Base-by-base conservation (phyloP, 2,797 vertebrate genomes). In the Alfaro cultratus region DNA sequence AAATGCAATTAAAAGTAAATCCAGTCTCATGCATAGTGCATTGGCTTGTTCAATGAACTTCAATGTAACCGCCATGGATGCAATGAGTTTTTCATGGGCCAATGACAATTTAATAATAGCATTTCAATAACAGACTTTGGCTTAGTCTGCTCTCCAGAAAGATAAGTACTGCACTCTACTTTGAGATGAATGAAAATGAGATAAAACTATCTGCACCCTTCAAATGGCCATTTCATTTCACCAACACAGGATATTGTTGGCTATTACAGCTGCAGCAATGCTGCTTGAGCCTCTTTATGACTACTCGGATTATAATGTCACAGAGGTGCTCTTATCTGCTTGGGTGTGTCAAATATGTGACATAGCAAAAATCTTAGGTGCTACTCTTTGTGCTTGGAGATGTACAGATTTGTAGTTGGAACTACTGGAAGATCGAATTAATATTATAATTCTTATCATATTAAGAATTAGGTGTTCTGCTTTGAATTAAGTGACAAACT, bases 1-100 rank as follows among this genome's bases (percentile, higher is more conserved):
- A 93, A 94, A 92, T 88, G 84, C 29, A 93, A 93, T 94, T 91
- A 93, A 77, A 78, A 87, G 82, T 75, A 53, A 87, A 90, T 87
- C 81, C 83, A 81, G 47, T 79, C 84, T 83, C 83, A 78, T 86
- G 81, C 76, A 73, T 53, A 86, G 78, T 60, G 80, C 83, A 82
- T 26, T 78, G 75, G 76, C 80, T 85, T 88, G 83, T 83, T 90
- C 88, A 92, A 80, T 90, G 86, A 91, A 90, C 87, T 89, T 86
- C 83, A 87, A 79, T 87, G 86, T 75, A 83, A 67, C 62, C n/a
- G n/a, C 51, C 45, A 83, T 73, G 78, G 76, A 84, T 82, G 76
- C 86, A 85, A 87, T 82, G 81, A 79, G 83, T 79, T 88, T 83
- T 91, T 92, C 85, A 93, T 85, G 89, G 88, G 67, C 83, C 79